Evolutionary conservation across 2,888 invertebrate genomes (phyloP).

Genomic region (Geotrupes spiniger): DNA sequence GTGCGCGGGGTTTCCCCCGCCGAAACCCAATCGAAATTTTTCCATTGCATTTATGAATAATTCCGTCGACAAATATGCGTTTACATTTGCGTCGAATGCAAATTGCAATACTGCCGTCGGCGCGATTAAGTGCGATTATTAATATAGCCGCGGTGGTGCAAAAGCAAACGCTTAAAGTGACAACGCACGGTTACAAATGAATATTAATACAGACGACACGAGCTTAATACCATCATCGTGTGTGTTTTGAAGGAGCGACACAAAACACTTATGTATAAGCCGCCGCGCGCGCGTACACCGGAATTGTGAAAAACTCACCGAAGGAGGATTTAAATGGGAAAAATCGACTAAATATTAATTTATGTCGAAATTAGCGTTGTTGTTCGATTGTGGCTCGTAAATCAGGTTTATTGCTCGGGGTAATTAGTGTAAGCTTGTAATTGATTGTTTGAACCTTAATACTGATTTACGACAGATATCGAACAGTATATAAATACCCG

Average conservation of each 20-base stretch:
- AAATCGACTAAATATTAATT: conserved; percentile 39
- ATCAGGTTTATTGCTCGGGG: conserved; percentile 42
- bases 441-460: conserved; percentile 42
- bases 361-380: conserved; percentile 37
- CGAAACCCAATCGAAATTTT: too few relatives aligned
- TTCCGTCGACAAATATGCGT: too few relatives aligned
- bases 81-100: too few relatives aligned
- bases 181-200: not conserved
- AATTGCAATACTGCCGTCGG: too few relatives aligned
- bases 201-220: conserved; percentile 2
- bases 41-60: too few relatives aligned
- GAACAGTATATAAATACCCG: conserved; percentile 21
- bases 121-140: too few relatives aligned
- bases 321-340: conserved; percentile 32
- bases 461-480: conserved; percentile 41
- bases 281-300: not conserved
- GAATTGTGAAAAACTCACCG: conserved; percentile 9
- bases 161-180: too few relatives aligned
- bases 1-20: conserved; percentile 16
- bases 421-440: conserved; percentile 45
- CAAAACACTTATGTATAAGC: not conserved
- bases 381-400: conserved; percentile 43
- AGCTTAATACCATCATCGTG: conserved; percentile 1
- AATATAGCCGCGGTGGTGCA: too few relatives aligned
- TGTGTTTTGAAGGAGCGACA: not conserved